A percentile compares a stretch with the other conserved stretches of the same genome.
These are phyloP conservation scores for Sarcophaga rosellei DNA, from an alignment of 2,888 invertebrate species.

Conservation along the genomic window DNA sequence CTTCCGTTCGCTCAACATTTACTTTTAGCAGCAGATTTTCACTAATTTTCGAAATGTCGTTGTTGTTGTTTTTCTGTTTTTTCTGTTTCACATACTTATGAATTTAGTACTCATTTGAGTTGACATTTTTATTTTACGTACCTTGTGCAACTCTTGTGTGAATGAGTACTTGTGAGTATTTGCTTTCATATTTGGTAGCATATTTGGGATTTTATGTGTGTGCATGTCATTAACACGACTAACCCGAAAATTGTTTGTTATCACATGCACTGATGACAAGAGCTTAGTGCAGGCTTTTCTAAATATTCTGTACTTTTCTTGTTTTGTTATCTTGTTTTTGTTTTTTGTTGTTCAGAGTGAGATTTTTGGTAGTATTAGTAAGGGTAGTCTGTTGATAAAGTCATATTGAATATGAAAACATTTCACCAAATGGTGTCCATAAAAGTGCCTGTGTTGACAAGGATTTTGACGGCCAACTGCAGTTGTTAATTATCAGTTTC, in stretches of 20 bases:
- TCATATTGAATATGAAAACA: constrained; percentile 3
- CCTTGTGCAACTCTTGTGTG: too few relatives aligned
- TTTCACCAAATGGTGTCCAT: constrained; percentile 7
- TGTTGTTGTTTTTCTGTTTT: too few relatives aligned
- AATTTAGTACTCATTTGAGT: too few relatives aligned
- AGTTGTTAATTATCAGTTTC: constrained; percentile 23
- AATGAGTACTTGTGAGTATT: background rate
- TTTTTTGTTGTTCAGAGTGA: background rate
- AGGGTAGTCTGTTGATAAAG: background rate
- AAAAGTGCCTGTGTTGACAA: constrained; percentile 16
- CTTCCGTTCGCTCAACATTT: too few relatives aligned
- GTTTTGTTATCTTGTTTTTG: too few relatives aligned
- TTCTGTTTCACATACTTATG: too few relatives aligned
- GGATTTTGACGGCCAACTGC: constrained; percentile 13
- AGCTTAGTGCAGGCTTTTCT: background rate
- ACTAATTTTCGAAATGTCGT: too few relatives aligned
- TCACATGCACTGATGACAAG: constrained; percentile 23
- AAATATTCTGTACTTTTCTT: too few relatives aligned
- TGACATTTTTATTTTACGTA: too few relatives aligned
- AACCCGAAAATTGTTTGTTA: constrained; percentile 37
- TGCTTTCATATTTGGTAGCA: constrained; percentile 34
- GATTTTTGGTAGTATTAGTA: background rate
- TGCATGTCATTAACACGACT: constrained; percentile 49
- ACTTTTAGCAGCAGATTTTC: too few relatives aligned
- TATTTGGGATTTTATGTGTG: constrained; percentile 44